Evolutionary conservation across 2,888 invertebrate genomes (phyloP), one percentile per base, ranked within the genome.

Genomic region (Drosophila emarginata): DNA sequence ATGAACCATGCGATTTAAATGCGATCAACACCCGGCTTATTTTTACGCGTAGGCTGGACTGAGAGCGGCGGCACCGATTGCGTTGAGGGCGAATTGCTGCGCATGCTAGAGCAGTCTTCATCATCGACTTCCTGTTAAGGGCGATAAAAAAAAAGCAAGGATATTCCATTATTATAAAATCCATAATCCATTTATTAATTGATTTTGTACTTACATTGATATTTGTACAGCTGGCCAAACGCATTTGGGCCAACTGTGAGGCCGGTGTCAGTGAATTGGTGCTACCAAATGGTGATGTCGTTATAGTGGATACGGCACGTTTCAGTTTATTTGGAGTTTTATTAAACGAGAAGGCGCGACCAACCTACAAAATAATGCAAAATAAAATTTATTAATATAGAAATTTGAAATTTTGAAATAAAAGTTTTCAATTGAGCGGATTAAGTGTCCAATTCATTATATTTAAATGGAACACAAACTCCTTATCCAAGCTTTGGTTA

Each of bases 251-350:
- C 85, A 96, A 93, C 92, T 96, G 96, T 76, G 96, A 95, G 72
- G 96, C 95, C 39, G 96, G 96, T 76, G 96, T 96, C 76, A 96
- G 93, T 88, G 96, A 96, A 78, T 96, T 95, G 59, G 96, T 95
- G 91, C 96, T 96, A 81, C 96, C 96, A 92, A 97, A 96, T 11
- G 97, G 97, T 78, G 96, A 96, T 70, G 96, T 96, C 94, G 97
- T 97, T 95, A 97, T 97, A 51, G 97, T 97, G 18, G 98, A 98
- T 92, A 98, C 96, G 32, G 98, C 98, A 66, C 98, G 94, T 92
- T 98, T 98, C 87, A 98, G 92, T 92, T 97, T 97, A 76, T 96
- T 96, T 58, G 98, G 98, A 28, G 98, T 98, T 93, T 97, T 97
- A 92, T 97, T 98, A 92, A 98, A 97, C 76, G 98, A 98, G 90